Conservation (phyloP, 2,797 vertebrate genomes). For the Cryptoprocta ferox region DNA sequence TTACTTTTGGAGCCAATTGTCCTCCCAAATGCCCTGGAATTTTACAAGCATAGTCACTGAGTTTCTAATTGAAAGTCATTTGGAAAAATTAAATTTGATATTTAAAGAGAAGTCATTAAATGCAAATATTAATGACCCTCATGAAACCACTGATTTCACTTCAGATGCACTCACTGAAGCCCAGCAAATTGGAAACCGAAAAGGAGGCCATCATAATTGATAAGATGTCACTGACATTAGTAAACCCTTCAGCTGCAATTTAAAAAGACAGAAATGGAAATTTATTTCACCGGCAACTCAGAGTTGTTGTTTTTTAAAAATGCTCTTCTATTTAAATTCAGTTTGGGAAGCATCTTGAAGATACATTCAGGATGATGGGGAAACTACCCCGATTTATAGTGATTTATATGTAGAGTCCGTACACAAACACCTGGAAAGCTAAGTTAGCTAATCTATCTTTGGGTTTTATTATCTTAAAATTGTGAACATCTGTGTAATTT, state of each 20-base stretch:
- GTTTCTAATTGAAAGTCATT: slow-evolving; percentile 53
- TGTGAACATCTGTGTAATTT: slow-evolving; percentile 36
- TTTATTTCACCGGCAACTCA: not conserved
- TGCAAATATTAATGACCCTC: slow-evolving; percentile 9
- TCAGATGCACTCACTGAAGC: not conserved
- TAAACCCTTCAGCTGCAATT: not conserved
- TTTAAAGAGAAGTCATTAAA: slow-evolving; percentile 53
- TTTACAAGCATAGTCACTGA: not conserved
- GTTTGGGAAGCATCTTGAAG: not conserved
- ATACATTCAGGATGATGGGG: not conserved
- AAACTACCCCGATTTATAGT: slow-evolving; percentile 14
- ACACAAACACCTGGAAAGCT: slow-evolving; percentile 56
- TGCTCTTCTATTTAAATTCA: slow-evolving; percentile 1
- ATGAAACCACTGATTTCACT: slow-evolving; percentile 6
- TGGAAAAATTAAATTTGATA: slow-evolving; percentile 36
- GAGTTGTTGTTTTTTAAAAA: not conserved
- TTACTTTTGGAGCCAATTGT: not conserved
- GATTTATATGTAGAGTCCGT: slow-evolving; percentile 8
- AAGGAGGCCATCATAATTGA: not conserved
- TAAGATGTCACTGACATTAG: not conserved
- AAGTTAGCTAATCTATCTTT: slow-evolving; percentile 20
- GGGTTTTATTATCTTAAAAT: slow-evolving; percentile 43
- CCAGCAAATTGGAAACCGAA: not conserved
- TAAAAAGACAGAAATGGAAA: slow-evolving; percentile 18
- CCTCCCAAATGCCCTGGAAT: not conserved